Base-by-base conservation (phyloP, 2,113 vertebrate species). In the Hassar affinis region DNA sequence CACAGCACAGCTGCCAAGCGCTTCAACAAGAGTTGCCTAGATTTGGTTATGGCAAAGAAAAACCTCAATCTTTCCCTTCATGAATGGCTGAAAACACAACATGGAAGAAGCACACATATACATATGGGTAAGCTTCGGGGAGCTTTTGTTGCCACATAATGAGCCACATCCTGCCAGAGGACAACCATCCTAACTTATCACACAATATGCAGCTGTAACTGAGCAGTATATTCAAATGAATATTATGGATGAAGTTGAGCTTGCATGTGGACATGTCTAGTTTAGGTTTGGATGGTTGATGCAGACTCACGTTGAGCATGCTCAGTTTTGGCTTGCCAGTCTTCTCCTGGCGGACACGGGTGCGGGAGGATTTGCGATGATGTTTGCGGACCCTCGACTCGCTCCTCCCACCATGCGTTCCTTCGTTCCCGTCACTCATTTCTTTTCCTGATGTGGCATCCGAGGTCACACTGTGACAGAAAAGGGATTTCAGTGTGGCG, bases 401-500 rank as follows among this genome's bases (percentile, higher is more conserved):
- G 27, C 94, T 95, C 64, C 95, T 96, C 35, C 95, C 95, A n/a
- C 93, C 88, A 1, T 93, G 90, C 11, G 93, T 86, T 78, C 96
- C 96, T 80, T 99, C 98, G 45, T 95, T 96, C 85, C 96, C 94
- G 47, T 99, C 98, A 56, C 96, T 99, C 92, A 96, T 95, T 89
- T 99, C 98, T 90, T 96, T 98, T 56, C 97, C 95, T 0, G 97
- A 99, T 20, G 95, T 89, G 62, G 95, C 91, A 52, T 99, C 98
- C 10, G 96, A 95, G 87, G 93, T 96, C 85, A 96, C 86, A 79
- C 94, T 95, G 77, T 10, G 33, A 69, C 22, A 51, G 18, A 52
- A 42, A 51, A 79, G 27, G 30, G 74, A 56, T 56, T 76, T 54
- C 15, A 74, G 71, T 11, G n/a, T 12, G 81, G 14, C 3, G 22